A percentile compares a stretch with the other conserved stretches of the same genome.
These are phyloP conservation scores for Trichonephila inaurata DNA, from an alignment of 1,140 invertebrate genomes.

Conservation along the genomic window DNA sequence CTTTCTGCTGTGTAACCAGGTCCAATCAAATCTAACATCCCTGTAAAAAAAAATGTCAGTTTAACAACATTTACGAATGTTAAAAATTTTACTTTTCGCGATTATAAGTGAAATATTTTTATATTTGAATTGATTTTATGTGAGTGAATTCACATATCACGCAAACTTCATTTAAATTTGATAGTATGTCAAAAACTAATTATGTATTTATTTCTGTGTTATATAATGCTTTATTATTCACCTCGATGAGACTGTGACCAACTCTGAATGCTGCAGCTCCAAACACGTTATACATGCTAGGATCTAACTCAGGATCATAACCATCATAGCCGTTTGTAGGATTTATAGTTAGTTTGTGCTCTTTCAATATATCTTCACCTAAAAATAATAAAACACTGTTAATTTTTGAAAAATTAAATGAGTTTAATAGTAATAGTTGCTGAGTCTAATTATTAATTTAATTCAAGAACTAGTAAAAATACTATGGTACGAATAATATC, in stretches of 20 bases:
- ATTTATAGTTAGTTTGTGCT: constrained; percentile 61
- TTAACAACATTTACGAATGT: too few relatives aligned
- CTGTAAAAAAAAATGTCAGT: constrained; percentile 22
- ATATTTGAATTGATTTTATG: too few relatives aligned
- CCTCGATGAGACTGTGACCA: constrained; percentile 87
- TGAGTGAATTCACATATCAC: too few relatives aligned
- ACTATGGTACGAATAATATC: background rate
- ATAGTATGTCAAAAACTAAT: too few relatives aligned
- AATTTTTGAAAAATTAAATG: background rate
- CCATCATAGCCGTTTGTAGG: constrained; percentile 69
- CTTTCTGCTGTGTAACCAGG: constrained; percentile 25
- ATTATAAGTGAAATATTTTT: too few relatives aligned
- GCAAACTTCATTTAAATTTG: too few relatives aligned
- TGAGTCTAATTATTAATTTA: too few relatives aligned
- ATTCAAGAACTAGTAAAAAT: too few relatives aligned
- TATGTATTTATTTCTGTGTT: background rate
- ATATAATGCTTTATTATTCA: constrained; percentile 30
- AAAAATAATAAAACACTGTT: background rate
- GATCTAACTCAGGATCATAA: constrained; percentile 79
- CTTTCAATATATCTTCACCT: constrained; percentile 49
- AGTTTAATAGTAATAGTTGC: too few relatives aligned
- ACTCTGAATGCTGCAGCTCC: constrained; percentile 90
- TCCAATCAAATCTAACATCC: constrained; percentile 51
- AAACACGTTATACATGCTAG: constrained; percentile 85
- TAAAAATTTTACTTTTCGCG: too few relatives aligned